These are phyloP conservation scores for Lasioglossum villosulum DNA, from an alignment of 2,888 invertebrate genomes.

Conservation along the genomic window DNA sequence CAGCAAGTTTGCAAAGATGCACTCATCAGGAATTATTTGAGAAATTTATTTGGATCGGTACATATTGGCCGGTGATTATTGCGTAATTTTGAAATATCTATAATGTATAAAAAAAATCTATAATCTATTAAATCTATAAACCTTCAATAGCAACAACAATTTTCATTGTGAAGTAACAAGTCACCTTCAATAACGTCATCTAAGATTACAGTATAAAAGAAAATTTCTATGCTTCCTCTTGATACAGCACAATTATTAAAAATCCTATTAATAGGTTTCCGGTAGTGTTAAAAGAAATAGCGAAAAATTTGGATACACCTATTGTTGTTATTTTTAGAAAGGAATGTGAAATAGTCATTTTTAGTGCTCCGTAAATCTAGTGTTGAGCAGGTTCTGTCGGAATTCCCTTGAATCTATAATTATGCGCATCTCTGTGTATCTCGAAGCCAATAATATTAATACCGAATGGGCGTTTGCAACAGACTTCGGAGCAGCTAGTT, in stretches of 20 bases:
- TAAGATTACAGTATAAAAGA: no score
- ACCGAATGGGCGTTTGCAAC: neutral
- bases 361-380: neutral
- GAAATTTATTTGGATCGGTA: neutral
- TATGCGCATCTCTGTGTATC: neutral
- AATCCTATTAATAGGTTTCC: no score
- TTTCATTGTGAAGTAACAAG: no score
- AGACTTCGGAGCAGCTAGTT: neutral
- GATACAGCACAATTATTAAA: no score
- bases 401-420: slow-evolving; percentile 17
- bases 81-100: no score
- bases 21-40: neutral
- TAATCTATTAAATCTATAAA: no score
- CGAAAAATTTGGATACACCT: neutral
- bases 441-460: slow-evolving; percentile 17
- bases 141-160: no score
- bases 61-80: no score
- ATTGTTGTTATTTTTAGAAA: neutral
- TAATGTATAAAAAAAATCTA: no score
- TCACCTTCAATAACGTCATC: no score
- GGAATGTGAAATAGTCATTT: neutral
- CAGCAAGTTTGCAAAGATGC: no score
- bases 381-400: neutral
- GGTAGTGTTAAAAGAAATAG: neutral
- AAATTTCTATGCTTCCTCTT: no score